A percentile compares a stretch with the other conserved stretches of the same genome.
Evolutionary conservation across 2,888 invertebrate genomes (phyloP).

Genomic region (Apeira syringaria): DNA sequence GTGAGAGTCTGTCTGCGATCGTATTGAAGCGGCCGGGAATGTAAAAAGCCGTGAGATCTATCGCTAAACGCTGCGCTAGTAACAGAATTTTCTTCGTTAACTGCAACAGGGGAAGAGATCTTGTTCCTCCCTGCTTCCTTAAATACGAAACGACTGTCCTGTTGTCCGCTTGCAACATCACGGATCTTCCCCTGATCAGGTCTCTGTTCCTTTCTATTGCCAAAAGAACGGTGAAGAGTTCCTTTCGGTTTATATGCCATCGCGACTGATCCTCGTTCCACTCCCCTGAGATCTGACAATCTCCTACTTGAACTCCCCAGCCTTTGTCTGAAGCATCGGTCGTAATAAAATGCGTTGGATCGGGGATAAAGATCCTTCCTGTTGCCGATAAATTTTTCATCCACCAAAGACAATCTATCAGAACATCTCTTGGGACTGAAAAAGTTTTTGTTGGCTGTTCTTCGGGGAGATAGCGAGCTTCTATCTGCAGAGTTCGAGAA

Average conservation of each 20-base stretch:
- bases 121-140: not conserved
- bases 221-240: constrained; percentile 25
- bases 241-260: constrained; percentile 37
- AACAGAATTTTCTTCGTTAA: not conserved
- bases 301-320: not conserved
- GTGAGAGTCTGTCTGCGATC: not conserved
- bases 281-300: not conserved
- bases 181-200: too few relatives aligned
- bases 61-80: not conserved
- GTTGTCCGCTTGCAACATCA: not conserved
- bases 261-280: constrained; percentile 2
- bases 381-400: not conserved
- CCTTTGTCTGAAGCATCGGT: not conserved
- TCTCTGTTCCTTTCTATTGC: constrained; percentile 1
- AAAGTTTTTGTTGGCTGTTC: not conserved
- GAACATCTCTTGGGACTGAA: not conserved
- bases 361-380: constrained; percentile 10
- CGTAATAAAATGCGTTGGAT: constrained; percentile 21
- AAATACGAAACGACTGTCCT: not conserved
- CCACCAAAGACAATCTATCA: constrained; percentile 26
- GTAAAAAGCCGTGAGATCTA: not conserved
- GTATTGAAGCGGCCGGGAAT: not conserved
- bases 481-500: constrained; percentile 22
- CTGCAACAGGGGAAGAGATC: not conserved
- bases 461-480: constrained; percentile 5